These are phyloP conservation scores for Synergus laeviventris DNA, from an alignment of 2,888 invertebrate species.

Conservation along the genomic window DNA sequence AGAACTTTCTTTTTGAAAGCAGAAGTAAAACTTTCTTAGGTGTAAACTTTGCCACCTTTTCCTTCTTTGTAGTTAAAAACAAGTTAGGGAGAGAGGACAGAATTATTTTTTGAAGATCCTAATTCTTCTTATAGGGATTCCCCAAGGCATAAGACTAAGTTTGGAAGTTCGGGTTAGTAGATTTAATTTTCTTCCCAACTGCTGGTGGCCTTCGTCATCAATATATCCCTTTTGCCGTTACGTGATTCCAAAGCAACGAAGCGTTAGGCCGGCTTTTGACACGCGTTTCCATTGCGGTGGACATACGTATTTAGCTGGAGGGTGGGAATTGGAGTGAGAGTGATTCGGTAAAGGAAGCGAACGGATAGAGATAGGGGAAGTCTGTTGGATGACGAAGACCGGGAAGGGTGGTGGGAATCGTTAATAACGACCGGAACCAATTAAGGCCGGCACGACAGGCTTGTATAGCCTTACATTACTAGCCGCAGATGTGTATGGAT, in stretches of 20 bases:
- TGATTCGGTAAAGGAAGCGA: slow-evolving; percentile 35
- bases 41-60: not conserved
- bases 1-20: not conserved
- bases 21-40: not conserved
- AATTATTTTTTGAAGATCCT: not conserved
- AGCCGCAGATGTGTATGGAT: slow-evolving; percentile 22
- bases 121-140: slow-evolving; percentile 2
- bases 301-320: slow-evolving; percentile 25
- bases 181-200: slow-evolving; percentile 9
- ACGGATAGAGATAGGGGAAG: slow-evolving; percentile 37
- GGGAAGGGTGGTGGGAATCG: slow-evolving; percentile 19
- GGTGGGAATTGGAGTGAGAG: slow-evolving; percentile 30
- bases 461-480: slow-evolving; percentile 30
- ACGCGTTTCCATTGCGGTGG: slow-evolving; percentile 6
- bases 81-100: not conserved
- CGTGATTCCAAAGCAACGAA: slow-evolving; percentile 29
- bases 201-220: slow-evolving; percentile 16
- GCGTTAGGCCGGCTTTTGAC: slow-evolving; percentile 22
- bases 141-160: not conserved
- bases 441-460: slow-evolving; percentile 33
- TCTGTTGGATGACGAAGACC: slow-evolving; percentile 20
- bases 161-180: not conserved
- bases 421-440: slow-evolving; percentile 41
- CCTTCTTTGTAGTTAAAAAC: not conserved
- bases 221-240: slow-evolving; percentile 21